phyloP scores from a whole-genome alignment of 2,113 vertebrate genomes.

The Columba livia region DNA sequence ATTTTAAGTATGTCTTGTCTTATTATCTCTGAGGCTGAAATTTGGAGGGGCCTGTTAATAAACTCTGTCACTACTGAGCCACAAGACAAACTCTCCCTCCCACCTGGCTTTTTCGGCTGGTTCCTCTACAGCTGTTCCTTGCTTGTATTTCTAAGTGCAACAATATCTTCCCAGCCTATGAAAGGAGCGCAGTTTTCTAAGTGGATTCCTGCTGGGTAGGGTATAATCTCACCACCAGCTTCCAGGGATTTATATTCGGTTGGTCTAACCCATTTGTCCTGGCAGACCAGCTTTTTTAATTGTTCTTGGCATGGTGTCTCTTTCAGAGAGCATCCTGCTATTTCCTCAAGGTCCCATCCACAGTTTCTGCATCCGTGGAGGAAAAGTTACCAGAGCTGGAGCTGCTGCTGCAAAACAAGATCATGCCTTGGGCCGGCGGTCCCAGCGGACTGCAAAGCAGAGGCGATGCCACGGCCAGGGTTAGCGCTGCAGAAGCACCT shows the following conservation, averaged over 20 bases:
- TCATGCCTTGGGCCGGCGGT: fast-evolving
- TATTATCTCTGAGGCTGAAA: conserved; percentile 26
- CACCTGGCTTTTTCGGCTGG: background rate
- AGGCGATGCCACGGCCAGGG: fast-evolving
- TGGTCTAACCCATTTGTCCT: background rate
- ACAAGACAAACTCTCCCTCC: background rate
- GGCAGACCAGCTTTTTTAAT: background rate
- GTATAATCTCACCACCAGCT: background rate
- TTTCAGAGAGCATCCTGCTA: background rate
- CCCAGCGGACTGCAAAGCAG: background rate
- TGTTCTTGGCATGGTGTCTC: background rate
- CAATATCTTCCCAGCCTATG: background rate
- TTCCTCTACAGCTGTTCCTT: background rate
- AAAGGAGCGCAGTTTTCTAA: background rate
- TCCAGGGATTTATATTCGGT: background rate
- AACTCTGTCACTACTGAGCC: background rate
- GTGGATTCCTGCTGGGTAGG: background rate
- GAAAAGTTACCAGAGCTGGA: background rate
- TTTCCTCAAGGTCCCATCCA: background rate
- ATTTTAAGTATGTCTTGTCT: conserved; percentile 47
- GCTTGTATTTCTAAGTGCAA: background rate
- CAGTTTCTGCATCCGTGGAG: background rate
- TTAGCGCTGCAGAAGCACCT: background rate
- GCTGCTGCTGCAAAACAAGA: background rate
- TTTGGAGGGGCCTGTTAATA: conserved; percentile 11